Conservation (phyloP, 2,797 vertebrate genomes). For the Pelobates cultripes region DNA sequence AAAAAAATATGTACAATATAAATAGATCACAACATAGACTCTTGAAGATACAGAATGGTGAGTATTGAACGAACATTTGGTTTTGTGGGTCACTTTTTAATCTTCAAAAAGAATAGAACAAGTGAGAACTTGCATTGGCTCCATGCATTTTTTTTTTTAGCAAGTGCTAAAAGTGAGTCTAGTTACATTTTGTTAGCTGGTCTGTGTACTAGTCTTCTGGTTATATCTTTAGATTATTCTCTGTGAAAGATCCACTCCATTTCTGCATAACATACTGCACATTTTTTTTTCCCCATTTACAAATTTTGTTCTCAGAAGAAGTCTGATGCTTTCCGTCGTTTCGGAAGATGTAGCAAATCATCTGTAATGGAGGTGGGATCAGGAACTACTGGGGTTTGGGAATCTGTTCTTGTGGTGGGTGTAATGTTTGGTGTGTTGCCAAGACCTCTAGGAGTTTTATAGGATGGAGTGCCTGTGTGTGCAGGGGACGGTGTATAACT, state of each 20-base stretch:
- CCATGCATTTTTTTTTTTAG: background rate
- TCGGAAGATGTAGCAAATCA: conserved; percentile 92
- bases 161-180: background rate
- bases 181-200: background rate
- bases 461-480: conserved; percentile 69
- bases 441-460: conserved; percentile 84
- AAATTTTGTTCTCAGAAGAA: conserved; percentile 70
- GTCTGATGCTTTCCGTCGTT: conserved; percentile 87
- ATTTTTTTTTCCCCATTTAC: background rate
- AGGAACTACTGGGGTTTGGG: conserved; percentile 81
- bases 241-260: background rate
- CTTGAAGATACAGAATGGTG: background rate
- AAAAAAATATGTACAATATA: background rate
- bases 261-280: too few species aligned
- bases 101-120: background rate
- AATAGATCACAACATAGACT: background rate
- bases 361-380: conserved; percentile 94
- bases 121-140: too few species aligned
- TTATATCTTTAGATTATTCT: background rate
- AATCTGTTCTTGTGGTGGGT: conserved; percentile 72
- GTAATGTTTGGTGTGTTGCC: conserved; percentile 80
- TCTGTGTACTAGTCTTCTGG: background rate
- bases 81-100: background rate
- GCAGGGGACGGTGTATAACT: conserved; percentile 96
- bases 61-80: background rate